Evolutionary conservation across 2,113 vertebrate genomes (phyloP).

Genomic region (Vicugna pacos): DNA sequence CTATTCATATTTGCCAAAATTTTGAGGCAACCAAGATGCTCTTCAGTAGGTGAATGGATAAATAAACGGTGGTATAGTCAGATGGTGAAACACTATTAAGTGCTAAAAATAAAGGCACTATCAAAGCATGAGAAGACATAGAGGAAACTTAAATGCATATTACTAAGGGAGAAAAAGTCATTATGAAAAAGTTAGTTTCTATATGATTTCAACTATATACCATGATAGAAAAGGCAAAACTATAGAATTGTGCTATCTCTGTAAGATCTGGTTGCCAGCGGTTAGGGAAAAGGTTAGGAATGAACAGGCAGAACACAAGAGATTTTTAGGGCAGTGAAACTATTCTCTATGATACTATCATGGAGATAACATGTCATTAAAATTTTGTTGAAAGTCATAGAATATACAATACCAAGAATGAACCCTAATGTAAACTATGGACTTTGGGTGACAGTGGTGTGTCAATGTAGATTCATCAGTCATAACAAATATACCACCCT

Average conservation of each 20-base stretch:
- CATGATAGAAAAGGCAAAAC: background rate
- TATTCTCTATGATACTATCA: background rate
- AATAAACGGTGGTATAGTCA: background rate
- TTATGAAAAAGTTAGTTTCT: background rate
- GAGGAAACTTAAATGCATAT: background rate
- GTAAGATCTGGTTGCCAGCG: background rate
- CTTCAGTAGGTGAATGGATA: background rate
- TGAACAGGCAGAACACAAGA: background rate
- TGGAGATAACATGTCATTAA: background rate
- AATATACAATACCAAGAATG: background rate
- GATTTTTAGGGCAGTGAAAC: background rate
- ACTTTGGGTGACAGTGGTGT: background rate
- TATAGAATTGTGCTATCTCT: too few species aligned
- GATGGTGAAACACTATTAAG: background rate
- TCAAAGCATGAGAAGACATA: background rate
- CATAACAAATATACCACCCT: background rate
- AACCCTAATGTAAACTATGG: background rate
- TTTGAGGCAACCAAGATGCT: background rate
- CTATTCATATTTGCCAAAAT: background rate
- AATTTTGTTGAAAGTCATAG: background rate
- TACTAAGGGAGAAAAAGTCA: background rate
- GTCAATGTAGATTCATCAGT: background rate
- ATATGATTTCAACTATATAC: background rate
- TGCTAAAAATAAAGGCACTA: background rate
- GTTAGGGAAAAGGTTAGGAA: background rate